Conservation (phyloP, 2,797 vertebrate species). For the Sebastes taczanowskii region DNA sequence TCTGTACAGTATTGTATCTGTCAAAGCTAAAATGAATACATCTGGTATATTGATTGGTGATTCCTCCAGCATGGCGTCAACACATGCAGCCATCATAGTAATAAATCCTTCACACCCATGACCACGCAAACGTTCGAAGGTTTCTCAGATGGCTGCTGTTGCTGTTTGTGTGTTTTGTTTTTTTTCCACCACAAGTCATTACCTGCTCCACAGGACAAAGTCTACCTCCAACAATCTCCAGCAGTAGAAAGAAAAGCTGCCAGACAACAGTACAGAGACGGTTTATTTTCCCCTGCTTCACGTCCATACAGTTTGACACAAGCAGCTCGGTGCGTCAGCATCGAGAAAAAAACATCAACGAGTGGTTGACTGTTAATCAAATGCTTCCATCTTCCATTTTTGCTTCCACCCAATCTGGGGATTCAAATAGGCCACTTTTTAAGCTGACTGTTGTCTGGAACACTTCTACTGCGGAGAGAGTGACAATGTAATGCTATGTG, state of each 20-base stretch:
- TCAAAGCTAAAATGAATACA: background rate
- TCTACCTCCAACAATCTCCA: slow-evolving; percentile 69
- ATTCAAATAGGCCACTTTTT: background rate
- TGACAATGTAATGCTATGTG: slow-evolving; percentile 54
- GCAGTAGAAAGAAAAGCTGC: slow-evolving; percentile 31
- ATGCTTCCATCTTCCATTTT: slow-evolving; percentile 9
- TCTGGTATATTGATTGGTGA: background rate
- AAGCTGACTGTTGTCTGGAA: slow-evolving; percentile 19
- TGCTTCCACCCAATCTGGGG: background rate
- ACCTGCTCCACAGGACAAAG: slow-evolving; percentile 49
- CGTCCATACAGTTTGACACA: background rate
- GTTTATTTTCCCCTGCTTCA: background rate
- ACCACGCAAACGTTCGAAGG: background rate
- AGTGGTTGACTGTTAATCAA: background rate
- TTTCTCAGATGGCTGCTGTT: background rate
- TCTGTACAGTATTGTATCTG: slow-evolving; percentile 50
- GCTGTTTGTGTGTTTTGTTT: background rate
- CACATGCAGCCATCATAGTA: background rate
- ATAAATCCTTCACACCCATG: background rate
- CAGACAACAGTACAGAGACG: slow-evolving; percentile 12
- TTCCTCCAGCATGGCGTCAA: slow-evolving; percentile 19
- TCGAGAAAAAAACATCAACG: background rate
- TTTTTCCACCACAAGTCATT: slow-evolving; percentile 1
- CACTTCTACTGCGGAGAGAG: slow-evolving; percentile 40
- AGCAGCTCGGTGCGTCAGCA: background rate